Conservation (phyloP, 1,140 invertebrate species). For the Dinoponera quadriceps region DNA sequence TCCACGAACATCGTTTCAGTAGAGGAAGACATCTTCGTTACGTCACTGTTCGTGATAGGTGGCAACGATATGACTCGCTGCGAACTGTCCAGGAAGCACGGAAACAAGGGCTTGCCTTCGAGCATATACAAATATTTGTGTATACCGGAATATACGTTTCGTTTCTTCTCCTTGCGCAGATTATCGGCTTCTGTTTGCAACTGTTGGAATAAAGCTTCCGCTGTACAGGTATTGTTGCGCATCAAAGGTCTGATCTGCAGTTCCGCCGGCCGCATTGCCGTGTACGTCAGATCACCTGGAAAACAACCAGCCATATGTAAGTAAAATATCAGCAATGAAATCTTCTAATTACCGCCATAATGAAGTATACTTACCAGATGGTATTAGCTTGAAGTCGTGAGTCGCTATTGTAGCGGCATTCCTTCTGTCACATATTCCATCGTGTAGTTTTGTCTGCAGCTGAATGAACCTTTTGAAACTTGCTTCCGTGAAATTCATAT, state of each 20-base stretch:
- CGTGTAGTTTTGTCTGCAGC: conserved; percentile 93
- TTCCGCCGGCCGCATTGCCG: conserved; percentile 87
- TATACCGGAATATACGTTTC: conserved; percentile 92
- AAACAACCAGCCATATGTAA: conserved; percentile 49
- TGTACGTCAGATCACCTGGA: conserved; percentile 88
- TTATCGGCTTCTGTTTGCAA: conserved; percentile 91
- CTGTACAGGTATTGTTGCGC: conserved; percentile 87
- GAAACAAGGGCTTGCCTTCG: conserved; percentile 90
- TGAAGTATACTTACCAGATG: conserved; percentile 80
- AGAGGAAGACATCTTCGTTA: conserved; percentile 89
- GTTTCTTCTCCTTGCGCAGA: conserved; percentile 91
- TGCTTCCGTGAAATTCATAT: conserved; percentile 88
- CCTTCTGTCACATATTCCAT: conserved; percentile 91
- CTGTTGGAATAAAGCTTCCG: conserved; percentile 88
- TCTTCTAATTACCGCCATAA: background rate
- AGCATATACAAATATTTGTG: conserved; percentile 93
- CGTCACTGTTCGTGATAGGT: conserved; percentile 93
- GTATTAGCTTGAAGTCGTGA: conserved; percentile 90
- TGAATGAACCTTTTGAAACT: conserved; percentile 92
- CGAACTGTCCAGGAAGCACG: conserved; percentile 89
- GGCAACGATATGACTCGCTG: conserved; percentile 92
- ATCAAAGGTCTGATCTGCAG: conserved; percentile 89
- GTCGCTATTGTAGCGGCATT: conserved; percentile 93
- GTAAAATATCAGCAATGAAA: conserved; percentile 3
- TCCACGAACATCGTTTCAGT: conserved; percentile 91